phyloP scores from a whole-genome alignment of 2,888 invertebrate species.

The Drosophila buzzatii region DNA sequence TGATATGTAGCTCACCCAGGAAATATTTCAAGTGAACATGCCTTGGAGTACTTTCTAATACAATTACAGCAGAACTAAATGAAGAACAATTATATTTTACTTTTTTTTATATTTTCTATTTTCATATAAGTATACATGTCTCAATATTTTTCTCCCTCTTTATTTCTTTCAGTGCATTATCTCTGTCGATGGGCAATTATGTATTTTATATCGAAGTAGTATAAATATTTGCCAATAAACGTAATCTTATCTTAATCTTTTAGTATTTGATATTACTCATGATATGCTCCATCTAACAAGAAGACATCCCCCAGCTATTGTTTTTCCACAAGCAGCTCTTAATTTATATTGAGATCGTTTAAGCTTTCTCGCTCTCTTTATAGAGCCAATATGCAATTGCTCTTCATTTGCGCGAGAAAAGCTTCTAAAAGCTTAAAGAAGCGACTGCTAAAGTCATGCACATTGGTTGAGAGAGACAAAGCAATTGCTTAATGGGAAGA shows the following conservation, averaged over 20 bases:
- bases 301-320: conserved; percentile 10
- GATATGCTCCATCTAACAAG: background rate
- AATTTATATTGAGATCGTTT: background rate
- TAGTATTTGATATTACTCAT: background rate
- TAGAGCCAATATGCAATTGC: background rate
- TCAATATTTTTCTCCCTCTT: too few relatives aligned
- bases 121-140: background rate
- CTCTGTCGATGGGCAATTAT: background rate
- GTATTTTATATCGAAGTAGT: background rate
- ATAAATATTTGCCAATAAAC: conserved; percentile 2
- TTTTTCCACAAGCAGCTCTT: background rate
- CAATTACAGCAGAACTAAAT: background rate
- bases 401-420: background rate
- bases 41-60: too few relatives aligned
- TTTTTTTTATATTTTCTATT: background rate
- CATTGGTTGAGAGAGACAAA: background rate
- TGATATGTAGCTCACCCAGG: background rate
- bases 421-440: conserved; percentile 5
- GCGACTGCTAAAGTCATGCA: background rate
- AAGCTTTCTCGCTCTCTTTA: conserved; percentile 2
- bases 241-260: background rate
- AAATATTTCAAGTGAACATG: too few relatives aligned
- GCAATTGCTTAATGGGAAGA: background rate
- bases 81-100: background rate
- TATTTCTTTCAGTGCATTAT: background rate